These are phyloP conservation scores for Muscicapa adusta DNA, from an alignment of 2,113 vertebrate species.

Conservation along the genomic window DNA sequence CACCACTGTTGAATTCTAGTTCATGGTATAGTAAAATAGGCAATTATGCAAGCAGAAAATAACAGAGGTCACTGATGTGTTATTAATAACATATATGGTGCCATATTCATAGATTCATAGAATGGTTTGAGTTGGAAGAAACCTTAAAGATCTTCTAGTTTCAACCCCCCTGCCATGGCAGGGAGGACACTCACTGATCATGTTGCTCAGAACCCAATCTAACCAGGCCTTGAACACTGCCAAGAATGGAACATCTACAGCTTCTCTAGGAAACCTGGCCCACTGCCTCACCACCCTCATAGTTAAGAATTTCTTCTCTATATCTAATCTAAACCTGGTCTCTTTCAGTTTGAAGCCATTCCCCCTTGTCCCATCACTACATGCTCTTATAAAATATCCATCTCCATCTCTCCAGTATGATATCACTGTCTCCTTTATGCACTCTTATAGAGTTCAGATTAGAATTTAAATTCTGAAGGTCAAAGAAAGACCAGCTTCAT, in stretches of 20 bases:
- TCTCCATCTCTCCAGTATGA: not conserved
- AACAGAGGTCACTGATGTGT: not conserved
- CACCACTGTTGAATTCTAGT: not conserved
- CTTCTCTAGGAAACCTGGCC: not conserved
- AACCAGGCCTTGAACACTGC: not conserved
- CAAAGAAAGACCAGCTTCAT: not conserved
- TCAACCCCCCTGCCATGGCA: rapidly evolving
- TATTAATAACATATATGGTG: not conserved
- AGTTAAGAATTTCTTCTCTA: not conserved
- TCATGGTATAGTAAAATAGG: not conserved
- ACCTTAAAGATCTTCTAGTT: not conserved
- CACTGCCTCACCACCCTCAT: not conserved
- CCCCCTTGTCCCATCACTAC: not conserved
- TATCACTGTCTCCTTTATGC: not conserved
- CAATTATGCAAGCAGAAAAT: not conserved
- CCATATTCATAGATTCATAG: not conserved
- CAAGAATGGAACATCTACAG: not conserved
- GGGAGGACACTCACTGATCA: too few relatives aligned
- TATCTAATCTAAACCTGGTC: not conserved
- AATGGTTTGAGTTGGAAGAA: not conserved
- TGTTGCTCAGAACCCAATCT: not conserved
- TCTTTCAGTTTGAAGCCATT: not conserved
- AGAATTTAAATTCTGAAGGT: not conserved
- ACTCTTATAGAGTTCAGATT: not conserved
- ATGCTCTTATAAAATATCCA: not conserved